These are phyloP conservation scores for Rhaphigaster nebulosa DNA, from an alignment of 2,888 invertebrate species.

Conservation along the genomic window DNA sequence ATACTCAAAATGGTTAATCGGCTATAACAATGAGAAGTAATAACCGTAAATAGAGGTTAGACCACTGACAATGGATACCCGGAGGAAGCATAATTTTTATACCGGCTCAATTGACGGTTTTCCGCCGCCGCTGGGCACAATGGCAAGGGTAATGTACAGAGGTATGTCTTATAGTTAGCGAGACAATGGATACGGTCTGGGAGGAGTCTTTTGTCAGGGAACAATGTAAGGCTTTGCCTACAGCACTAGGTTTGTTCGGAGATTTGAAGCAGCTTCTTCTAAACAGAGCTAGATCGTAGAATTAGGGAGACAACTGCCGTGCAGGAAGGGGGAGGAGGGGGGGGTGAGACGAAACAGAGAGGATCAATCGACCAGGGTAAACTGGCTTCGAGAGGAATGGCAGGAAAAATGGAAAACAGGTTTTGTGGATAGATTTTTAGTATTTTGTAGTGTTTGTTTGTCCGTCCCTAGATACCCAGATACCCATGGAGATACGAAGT, in stretches of 20 bases:
- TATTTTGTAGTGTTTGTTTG: no score
- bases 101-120: background rate
- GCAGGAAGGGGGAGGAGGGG: no score
- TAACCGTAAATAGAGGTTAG: background rate
- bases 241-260: background rate
- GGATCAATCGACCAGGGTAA: background rate
- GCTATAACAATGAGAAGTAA: background rate
- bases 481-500: no score
- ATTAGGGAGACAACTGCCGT: background rate
- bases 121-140: slow-evolving; percentile 60
- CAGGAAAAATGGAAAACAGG: background rate
- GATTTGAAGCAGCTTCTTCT: background rate
- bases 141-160: slow-evolving; percentile 56
- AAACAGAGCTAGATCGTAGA: background rate
- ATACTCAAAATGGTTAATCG: background rate
- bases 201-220: background rate
- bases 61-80: background rate
- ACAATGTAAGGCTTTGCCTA: background rate
- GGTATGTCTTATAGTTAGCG: background rate
- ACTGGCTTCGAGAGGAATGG: background rate
- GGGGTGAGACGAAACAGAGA: background rate
- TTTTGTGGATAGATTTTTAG: no score
- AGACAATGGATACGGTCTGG: background rate
- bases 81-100: slow-evolving; percentile 9
- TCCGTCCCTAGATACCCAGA: no score